Evolutionary conservation across 2,888 invertebrate genomes (phyloP).

Genomic region (Brachycybe producta): DNA sequence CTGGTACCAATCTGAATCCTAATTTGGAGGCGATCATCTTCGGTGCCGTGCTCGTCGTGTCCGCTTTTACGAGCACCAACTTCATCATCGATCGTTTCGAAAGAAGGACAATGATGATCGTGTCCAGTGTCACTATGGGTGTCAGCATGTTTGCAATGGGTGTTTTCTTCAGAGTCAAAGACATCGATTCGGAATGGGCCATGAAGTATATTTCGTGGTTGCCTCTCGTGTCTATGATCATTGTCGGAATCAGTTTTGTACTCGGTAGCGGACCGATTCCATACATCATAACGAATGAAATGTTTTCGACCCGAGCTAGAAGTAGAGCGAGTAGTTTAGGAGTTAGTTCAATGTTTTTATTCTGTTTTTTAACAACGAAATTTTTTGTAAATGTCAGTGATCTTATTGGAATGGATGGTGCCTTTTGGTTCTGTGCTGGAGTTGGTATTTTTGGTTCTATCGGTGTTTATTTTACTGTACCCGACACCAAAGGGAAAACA

Average conservation of each 20-base stretch:
- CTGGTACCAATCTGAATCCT: conserved; percentile 46
- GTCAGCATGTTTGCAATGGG: conserved; percentile 66
- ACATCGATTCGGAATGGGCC: conserved; percentile 38
- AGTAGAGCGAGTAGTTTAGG: conserved; percentile 45
- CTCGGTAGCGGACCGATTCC: conserved; percentile 69
- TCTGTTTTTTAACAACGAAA: conserved; percentile 69
- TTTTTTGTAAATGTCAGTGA: conserved; percentile 64
- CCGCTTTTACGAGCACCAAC: conserved; percentile 58
- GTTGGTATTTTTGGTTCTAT: conserved; percentile 52
- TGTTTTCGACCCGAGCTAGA: conserved; percentile 52
- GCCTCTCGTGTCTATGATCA: conserved; percentile 54
- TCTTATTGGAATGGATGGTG: conserved; percentile 47
- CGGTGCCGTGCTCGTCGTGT: conserved; percentile 69
- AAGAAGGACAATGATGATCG: conserved; percentile 56
- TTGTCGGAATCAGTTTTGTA: conserved; percentile 68
- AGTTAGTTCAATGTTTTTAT: too few relatives aligned
- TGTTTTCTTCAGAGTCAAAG: conserved; percentile 66
- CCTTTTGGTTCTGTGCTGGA: conserved; percentile 62
- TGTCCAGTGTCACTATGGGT: conserved; percentile 58
- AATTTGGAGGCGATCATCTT: conserved; percentile 59
- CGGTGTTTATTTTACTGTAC: conserved; percentile 61
- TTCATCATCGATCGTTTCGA: conserved; percentile 68
- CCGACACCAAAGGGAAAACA: conserved; percentile 81
- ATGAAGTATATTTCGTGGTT: conserved; percentile 47
- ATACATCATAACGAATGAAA: conserved; percentile 64